A percentile compares a stretch with the other conserved stretches of the same genome.
phyloP scores from a whole-genome alignment of 2,888 invertebrate species.

The Drosophila paramelanica region DNA sequence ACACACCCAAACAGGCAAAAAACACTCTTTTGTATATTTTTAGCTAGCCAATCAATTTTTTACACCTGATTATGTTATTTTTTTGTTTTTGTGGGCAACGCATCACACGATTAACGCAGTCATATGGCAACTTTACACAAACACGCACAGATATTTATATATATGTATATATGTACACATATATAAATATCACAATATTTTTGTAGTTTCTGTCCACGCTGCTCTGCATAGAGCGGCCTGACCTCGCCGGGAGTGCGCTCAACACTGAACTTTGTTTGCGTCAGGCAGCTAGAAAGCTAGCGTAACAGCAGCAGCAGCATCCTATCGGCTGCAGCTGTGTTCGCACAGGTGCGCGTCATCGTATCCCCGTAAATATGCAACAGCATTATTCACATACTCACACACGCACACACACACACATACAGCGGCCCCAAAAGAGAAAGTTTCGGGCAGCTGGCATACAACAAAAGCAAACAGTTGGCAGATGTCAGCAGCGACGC shows the following conservation, averaged over 20 bases:
- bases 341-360: constrained; percentile 59
- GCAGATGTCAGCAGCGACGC: constrained; percentile 61
- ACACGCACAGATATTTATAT: constrained; percentile 23
- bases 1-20: constrained; percentile 1
- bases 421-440: constrained; percentile 49
- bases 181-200: constrained; percentile 10
- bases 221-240: constrained; percentile 38
- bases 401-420: constrained; percentile 2
- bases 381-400: constrained; percentile 51
- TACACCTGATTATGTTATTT: constrained; percentile 46
- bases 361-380: constrained; percentile 74
- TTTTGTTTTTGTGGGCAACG: constrained; percentile 18
- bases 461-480: constrained; percentile 79
- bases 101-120: constrained; percentile 30
- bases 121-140: constrained; percentile 31
- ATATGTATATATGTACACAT: constrained; percentile 7
- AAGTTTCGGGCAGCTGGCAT: constrained; percentile 60
- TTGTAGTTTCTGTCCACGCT: constrained; percentile 14
- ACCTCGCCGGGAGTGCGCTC: constrained; percentile 65
- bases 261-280: constrained; percentile 63
- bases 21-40: constrained; percentile 18
- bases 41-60: constrained; percentile 55
- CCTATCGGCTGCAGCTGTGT: constrained; percentile 57
- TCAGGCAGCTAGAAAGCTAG: constrained; percentile 17
- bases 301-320: constrained; percentile 45